Evolutionary conservation across 35 echinoderm and acorn worm genomes (phyloP).

Genomic region (Strongylocentrotus purpuratus): DNA sequence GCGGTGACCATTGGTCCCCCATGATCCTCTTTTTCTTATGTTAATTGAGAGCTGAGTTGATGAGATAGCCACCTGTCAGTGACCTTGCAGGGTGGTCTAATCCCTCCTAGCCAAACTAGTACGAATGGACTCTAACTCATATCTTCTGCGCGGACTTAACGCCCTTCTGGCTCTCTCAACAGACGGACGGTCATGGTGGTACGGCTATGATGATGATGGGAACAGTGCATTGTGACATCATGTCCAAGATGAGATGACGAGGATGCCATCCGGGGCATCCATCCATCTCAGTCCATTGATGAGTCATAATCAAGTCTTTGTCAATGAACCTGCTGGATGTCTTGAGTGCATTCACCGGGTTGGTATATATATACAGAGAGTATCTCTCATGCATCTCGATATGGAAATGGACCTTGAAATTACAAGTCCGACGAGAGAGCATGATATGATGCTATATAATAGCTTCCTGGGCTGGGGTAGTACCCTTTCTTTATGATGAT

Average conservation of each 20-base stretch:
- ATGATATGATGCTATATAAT: background rate
- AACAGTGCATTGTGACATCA: too few species aligned
- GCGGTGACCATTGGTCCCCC: too few species aligned
- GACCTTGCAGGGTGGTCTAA: too few species aligned
- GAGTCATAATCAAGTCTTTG: background rate
- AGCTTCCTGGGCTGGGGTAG: background rate
- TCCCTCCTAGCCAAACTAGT: too few species aligned
- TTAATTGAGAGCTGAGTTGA: too few species aligned
- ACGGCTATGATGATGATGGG: too few species aligned
- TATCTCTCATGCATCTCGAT: background rate
- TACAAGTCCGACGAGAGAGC: background rate
- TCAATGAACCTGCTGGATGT: background rate
- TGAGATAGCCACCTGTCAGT: too few species aligned
- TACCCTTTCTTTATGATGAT: background rate
- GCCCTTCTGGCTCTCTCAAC: background rate
- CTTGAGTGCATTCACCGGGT: background rate
- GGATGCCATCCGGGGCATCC: background rate
- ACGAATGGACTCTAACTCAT: too few species aligned
- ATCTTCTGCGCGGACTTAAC: background rate
- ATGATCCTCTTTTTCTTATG: too few species aligned
- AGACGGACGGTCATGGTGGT: too few species aligned
- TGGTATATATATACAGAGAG: too few species aligned
- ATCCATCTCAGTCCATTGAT: background rate
- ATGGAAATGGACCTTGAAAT: slow-evolving; percentile 7
- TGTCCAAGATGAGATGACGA: too few species aligned